Evolutionary conservation across 2,888 invertebrate genomes (phyloP), one percentile per base, ranked within the genome.

Genomic region (Nebria salina): DNA sequence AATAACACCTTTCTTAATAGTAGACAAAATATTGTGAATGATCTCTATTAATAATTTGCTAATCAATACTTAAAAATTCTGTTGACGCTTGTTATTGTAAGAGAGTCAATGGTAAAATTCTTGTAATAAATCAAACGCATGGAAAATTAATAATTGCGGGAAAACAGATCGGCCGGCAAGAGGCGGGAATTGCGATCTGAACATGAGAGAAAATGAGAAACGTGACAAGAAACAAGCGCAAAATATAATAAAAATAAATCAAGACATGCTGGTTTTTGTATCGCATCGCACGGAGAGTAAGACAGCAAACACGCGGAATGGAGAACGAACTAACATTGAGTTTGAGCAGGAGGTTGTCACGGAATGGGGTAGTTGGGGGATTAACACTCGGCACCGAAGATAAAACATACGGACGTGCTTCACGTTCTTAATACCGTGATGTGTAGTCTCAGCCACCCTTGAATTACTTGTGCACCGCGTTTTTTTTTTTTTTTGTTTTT

Each of bases 121-220:
- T 42, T 73, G 75, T 76, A 82, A 84, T 85, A 85, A 84, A 85
- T 85, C 85, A 84, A 84, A 83, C 82, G 83, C 84, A 84, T 84
- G 84, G 85, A 84, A 85, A 85, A 85, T 85, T 85, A 85, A 85
- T 85, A 85, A 85, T 85, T 13, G 54, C 85, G 83, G 80, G 83
- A 83, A 85, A 85, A 85, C 84, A 85, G 85, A 85, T 85, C 85
- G 83, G 80, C 80, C 83, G 83, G 54, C 54, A 54, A 54, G 54
- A 84, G 83, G 82, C 82, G 83, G 83, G 83, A 83, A 84, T 85
- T 84, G 84, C 66, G 64, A 72, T 72, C 64, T 25, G 79, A 74
- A 66, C 54, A 84, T 84, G 84, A 82, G 82, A 83, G 84, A 84
- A 80, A 85, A 85, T 85, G 84, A 85, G 85, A 85, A 85, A 85